Base-by-base conservation (phyloP, 2,888 invertebrate genomes). In the Strigamia maritima region DNA sequence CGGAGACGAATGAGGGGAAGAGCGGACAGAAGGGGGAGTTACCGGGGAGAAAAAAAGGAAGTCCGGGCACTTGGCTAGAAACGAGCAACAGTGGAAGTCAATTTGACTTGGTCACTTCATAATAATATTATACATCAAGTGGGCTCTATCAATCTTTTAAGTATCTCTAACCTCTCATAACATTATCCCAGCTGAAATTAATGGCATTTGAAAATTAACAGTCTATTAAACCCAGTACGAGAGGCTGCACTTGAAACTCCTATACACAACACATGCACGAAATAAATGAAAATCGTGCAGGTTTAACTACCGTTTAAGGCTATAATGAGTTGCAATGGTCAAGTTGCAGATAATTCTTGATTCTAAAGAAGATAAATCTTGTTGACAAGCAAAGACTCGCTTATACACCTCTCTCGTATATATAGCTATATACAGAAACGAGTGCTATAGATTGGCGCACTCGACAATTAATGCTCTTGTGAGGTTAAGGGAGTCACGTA, bases 401-500 rank as follows among this genome's bases (percentile, higher is more conserved):
- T 70, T 0, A 6, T 35, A 35, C 70, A 70, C 70, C 70, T 70
- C 70, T 28, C 70, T 28, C 54, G 35, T 35, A 10, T n/a, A 54
- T 35, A 10, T n/a, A 54, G 19, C 54, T 19, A 8, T 19, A 19
- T n/a, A n/a, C n/a, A n/a, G n/a, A 28, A 24, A 70, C 70, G 70
- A 70, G 70, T 70, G 70, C 10, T 65, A 19, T 70, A 70, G 70
- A 70, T 26, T 70, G 70, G 70, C 28, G 70, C 70, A 70, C 70
- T 70, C 70, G 70, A 70, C 70, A 70, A 70, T 70, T 70, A 70
- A 70, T 70, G 70, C 70, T 28, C 70, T n/a, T 70, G 28, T 28
- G 70, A 70, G 70, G 70, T 70, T 70, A 70, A 70, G 70, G 70
- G 70, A 70, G 70, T 70, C 70, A 70, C 70, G 70, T 70, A 70